Conservation (phyloP, 1,140 invertebrate genomes). For the Plectrocnemia conspersa region DNA sequence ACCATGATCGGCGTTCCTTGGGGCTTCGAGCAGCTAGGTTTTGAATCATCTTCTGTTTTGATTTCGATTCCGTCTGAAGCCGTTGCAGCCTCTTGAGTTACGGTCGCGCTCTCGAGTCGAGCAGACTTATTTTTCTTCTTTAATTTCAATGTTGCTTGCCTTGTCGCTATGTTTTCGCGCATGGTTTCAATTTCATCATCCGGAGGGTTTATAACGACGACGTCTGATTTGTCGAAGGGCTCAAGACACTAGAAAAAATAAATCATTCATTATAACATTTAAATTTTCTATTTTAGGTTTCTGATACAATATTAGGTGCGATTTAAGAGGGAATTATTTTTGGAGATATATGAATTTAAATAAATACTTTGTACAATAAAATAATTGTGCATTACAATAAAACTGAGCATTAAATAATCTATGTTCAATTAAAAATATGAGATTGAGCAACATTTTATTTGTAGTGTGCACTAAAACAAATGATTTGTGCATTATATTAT, state of each 20-base stretch:
- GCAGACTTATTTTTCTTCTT: slow-evolving; percentile 70
- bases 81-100: slow-evolving; percentile 26
- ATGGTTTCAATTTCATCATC: slow-evolving; percentile 73
- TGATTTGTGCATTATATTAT: too few relatives aligned
- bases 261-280: slow-evolving; percentile 26
- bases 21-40: neutral
- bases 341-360: too few relatives aligned
- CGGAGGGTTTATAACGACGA: slow-evolving; percentile 82
- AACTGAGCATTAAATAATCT: too few relatives aligned
- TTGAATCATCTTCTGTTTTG: neutral
- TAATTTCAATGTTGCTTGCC: slow-evolving; percentile 63
- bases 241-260: slow-evolving; percentile 66
- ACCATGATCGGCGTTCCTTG: slow-evolving; percentile 43
- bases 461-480: too few relatives aligned
- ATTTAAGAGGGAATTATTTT: too few relatives aligned
- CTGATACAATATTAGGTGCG: too few relatives aligned
- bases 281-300: too few relatives aligned
- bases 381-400: too few relatives aligned
- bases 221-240: slow-evolving; percentile 68
- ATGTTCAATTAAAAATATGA: too few relatives aligned
- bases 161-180: slow-evolving; percentile 58
- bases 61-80: slow-evolving; percentile 29
- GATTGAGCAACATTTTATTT: too few relatives aligned
- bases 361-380: too few relatives aligned
- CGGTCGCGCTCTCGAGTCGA: too few relatives aligned